phyloP scores from a whole-genome alignment of 2,888 invertebrate species.

The Vanessa cardui region DNA sequence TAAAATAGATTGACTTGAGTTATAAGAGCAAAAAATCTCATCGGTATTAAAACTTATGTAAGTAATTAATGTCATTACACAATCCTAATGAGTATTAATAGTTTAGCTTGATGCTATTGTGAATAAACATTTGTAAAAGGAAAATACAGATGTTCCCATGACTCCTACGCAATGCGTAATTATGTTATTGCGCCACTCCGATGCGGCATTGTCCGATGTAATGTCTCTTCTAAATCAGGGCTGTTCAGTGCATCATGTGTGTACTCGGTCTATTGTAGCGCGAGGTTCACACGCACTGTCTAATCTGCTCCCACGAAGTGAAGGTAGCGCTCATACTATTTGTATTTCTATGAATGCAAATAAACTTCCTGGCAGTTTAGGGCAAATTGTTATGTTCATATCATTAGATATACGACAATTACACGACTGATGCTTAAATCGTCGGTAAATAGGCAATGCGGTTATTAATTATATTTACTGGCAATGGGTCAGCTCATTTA shows the following conservation, averaged over 20 bases:
- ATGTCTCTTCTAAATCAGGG: slow-evolving; percentile 78
- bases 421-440: too few species aligned
- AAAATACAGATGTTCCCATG: slow-evolving; percentile 62
- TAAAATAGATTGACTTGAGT: not conserved
- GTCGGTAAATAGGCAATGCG: too few species aligned
- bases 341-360: slow-evolving; percentile 45
- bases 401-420: not conserved
- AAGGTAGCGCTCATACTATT: slow-evolving; percentile 47
- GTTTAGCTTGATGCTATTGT: slow-evolving; percentile 29
- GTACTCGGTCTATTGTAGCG: slow-evolving; percentile 68
- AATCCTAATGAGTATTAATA: slow-evolving; percentile 28
- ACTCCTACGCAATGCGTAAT: slow-evolving; percentile 75
- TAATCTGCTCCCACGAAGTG: slow-evolving; percentile 72
- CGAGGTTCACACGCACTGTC: slow-evolving; percentile 75
- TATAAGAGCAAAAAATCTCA: not conserved
- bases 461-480: too few species aligned
- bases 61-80: slow-evolving; percentile 33
- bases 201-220: slow-evolving; percentile 74
- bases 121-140: slow-evolving; percentile 30
- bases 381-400: not conserved
- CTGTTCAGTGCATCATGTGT: slow-evolving; percentile 64
- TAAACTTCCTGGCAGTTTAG: slow-evolving; percentile 44
- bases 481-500: too few species aligned
- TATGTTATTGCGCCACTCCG: slow-evolving; percentile 63
- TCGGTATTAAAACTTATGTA: slow-evolving; percentile 8